A percentile compares a stretch with the other conserved stretches of the same genome.
Conservation (phyloP, 2,888 invertebrate genomes). For the Scaptomyza parva region DNA sequence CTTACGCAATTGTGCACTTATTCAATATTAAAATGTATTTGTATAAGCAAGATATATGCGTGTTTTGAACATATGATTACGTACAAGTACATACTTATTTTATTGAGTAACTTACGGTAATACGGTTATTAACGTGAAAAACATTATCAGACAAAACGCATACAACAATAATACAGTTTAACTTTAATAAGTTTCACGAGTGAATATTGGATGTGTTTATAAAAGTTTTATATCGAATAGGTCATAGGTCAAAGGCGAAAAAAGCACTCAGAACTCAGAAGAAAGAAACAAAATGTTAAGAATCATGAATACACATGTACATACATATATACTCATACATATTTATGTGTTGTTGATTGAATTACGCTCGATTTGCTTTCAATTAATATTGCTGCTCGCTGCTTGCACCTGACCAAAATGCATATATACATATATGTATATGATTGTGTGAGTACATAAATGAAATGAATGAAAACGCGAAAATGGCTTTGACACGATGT, state of each 20-base stretch:
- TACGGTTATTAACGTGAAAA: too few species aligned
- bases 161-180: too few species aligned
- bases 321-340: too few species aligned
- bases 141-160: too few species aligned
- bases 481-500: constrained; percentile 17
- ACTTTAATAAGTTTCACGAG: too few species aligned
- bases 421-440: too few species aligned
- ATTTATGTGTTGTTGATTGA: neutral
- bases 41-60: constrained; percentile 3
- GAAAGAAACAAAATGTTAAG: too few species aligned
- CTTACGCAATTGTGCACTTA: constrained; percentile 34
- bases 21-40: constrained; percentile 12
- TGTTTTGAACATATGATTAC: neutral
- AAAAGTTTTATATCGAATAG: too few species aligned
- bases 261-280: too few species aligned
- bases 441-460: neutral
- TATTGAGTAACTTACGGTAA: constrained; percentile 21
- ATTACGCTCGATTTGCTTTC: neutral
- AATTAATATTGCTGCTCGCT: neutral
- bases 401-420: neutral
- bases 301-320: too few species aligned
- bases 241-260: too few species aligned
- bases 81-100: constrained; percentile 4
- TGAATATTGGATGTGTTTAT: too few species aligned
- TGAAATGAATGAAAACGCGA: constrained; percentile 20